A percentile compares a stretch with the other conserved stretches of the same genome.
Evolutionary conservation across 2,888 invertebrate genomes (phyloP).

Genomic region (Terebella lapidaria): DNA sequence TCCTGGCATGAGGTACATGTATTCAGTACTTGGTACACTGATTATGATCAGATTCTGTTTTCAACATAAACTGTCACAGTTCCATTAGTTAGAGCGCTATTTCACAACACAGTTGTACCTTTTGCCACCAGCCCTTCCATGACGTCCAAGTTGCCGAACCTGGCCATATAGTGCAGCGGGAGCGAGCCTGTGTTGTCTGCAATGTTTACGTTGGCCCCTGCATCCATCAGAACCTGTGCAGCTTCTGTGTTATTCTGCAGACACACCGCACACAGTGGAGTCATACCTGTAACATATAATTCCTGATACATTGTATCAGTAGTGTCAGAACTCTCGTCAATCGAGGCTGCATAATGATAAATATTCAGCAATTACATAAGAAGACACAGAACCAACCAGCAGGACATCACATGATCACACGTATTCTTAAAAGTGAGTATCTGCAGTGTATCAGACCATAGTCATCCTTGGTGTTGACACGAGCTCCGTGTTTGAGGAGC

Average conservation of each 20-base stretch:
- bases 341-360: too few species aligned
- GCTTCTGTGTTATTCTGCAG: slow-evolving; percentile 16
- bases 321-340: neutral
- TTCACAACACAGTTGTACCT: too few species aligned
- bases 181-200: slow-evolving; percentile 13
- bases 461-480: slow-evolving; percentile 16
- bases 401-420: too few species aligned
- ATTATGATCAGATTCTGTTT: too few species aligned
- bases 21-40: too few species aligned
- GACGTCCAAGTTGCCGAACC: slow-evolving; percentile 18
- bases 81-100: neutral
- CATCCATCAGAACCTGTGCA: slow-evolving; percentile 15
- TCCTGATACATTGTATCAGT: neutral
- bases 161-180: slow-evolving; percentile 22
- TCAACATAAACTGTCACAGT: neutral
- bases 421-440: too few species aligned
- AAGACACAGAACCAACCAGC: too few species aligned
- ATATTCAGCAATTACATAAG: too few species aligned
- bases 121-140: slow-evolving; percentile 16
- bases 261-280: slow-evolving; percentile 21
- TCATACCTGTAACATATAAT: slow-evolving; percentile 17
- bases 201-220: slow-evolving; percentile 18
- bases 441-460: too few species aligned
- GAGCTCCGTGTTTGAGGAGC: slow-evolving; percentile 14
- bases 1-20: slow-evolving; percentile 11